Base-by-base conservation (phyloP, 1,140 invertebrate genomes). In the Diorhabda sublineata region DNA sequence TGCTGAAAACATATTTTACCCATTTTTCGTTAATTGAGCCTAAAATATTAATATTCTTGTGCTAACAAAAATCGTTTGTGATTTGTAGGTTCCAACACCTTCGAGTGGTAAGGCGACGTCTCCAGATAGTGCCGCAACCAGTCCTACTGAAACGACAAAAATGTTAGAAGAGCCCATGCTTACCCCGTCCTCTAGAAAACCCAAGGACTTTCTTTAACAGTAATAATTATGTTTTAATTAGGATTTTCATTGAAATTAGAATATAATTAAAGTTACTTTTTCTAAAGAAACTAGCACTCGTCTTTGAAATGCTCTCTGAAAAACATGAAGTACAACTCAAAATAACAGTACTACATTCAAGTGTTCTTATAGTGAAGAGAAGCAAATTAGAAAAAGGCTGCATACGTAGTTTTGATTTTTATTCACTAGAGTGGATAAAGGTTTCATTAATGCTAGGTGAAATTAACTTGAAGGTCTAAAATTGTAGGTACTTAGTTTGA, bases 161-260 rank as follows among this genome's bases (percentile, higher is more conserved):
- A 77, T 78, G 76, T 66, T 77, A 61, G 76, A 78, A 44, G 78
- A 79, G 56, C 69, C 73, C 26, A 70, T 74, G 58, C 72, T 70
- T 42, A 77, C 77, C 69, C 78, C 78, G 75, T 79, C 78, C 76
- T 78, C 75, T 66, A 69, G 74, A 58, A 78, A 76, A 73, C 72
- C 76, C 61, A 76, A 75, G 65, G 78, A 79, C 62, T 79, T 77
- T 75, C 76, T 78, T 71, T 79, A 78, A 74, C 74, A 63, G 42
- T 71, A 67, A 67, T 69, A 44, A 61, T 57, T 58, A 42, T n/a
- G 8, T 62, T 59, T 66, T 7, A 58, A 26, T 66, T 66, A 58
- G 58, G 44, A 59, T 41, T 58, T 44, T 62, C 44, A n/a, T 44
- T 44, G 8, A 62, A 44, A 43, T 45, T 62, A 11, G 43, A 62